Evolutionary conservation across 92 coral and sea anemone species (phyloP), one percentile per base, ranked within the genome.

Genomic region (Montipora capitata): DNA sequence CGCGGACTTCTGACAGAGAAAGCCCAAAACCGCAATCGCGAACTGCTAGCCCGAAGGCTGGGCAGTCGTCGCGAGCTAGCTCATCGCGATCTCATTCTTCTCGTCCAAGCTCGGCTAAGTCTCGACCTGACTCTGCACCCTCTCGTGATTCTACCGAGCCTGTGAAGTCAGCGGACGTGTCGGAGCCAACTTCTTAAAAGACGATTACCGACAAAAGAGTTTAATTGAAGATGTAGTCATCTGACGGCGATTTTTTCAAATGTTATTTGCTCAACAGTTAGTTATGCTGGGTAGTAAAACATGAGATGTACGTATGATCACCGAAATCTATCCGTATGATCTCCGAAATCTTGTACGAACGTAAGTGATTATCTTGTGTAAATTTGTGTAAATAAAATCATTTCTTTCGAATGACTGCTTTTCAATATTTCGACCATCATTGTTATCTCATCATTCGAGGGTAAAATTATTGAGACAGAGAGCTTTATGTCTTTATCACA

Each of bases 101-200:
- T 43, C 84, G 88, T 18, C 9, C 94, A 16, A 81, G 90, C 44
- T 83, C 91, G 76, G 88, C 94, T 1, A 95, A 91, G 81, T 88
- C 98, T 88, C 98, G 96, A 40, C 92, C 98, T 62, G 93, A 88
- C 44, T 93, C 96, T 61, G 90, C 91, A 27, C 88, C 98, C 5
- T 82, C 98, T 8, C 86, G 91, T 18, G 91, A 89, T 18, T 95
- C 98, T 90, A 77, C 90, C 74, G 92, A 82, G 77, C 92, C 98
- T 54, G 85, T 94, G 71, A 84, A 92, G 56, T 87, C 51, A 48
- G 74, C 82, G 18, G 89, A 75, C 15, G 83, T 63, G 12, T 75
- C 82, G 18, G 80, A 84, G 56, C 79, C 63, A 18, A 39, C n/a
- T 56, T 20, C 82, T 4, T 58, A 27, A 15, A 81, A 39, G 45